A percentile compares a stretch with the other conserved stretches of the same genome.
These are phyloP conservation scores for Amblyopsis hoosieri DNA, from an alignment of 2,797 vertebrate species.

Conservation along the genomic window DNA sequence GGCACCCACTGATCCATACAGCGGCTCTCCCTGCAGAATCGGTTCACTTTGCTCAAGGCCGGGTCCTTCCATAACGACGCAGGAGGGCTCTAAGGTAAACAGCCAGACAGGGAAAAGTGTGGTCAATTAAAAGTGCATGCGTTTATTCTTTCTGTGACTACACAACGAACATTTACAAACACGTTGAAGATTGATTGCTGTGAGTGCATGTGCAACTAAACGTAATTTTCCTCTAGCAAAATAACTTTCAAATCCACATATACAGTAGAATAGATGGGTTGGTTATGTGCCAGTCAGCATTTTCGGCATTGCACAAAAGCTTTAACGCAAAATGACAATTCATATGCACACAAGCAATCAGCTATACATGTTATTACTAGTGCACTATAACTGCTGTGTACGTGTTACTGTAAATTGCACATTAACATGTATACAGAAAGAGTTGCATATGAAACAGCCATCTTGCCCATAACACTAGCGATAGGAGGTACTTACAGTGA, in stretches of 20 bases:
- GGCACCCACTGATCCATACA: conserved; percentile 97
- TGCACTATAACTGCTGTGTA: not conserved
- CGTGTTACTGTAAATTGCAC: not conserved
- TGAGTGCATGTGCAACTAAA: not conserved
- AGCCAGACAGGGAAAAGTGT: conserved; percentile 3
- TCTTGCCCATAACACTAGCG: not conserved
- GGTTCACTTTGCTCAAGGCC: conserved; percentile 90
- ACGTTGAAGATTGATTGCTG: not conserved
- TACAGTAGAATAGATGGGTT: no score
- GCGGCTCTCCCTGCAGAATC: conserved; percentile 93
- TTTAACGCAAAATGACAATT: no score
- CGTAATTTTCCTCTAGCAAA: conserved; percentile 22
- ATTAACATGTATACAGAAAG: not conserved
- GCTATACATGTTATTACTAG: no score
- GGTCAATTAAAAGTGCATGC: not conserved
- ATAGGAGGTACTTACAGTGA: conserved; percentile 81
- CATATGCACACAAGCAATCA: no score
- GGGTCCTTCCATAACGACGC: conserved; percentile 89
- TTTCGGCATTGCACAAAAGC: no score
- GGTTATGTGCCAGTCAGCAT: no score
- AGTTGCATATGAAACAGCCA: not conserved
- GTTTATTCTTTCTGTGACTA: conserved; percentile 1
- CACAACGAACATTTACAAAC: not conserved
- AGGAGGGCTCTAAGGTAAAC: conserved; percentile 84
- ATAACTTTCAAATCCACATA: conserved; percentile 26